Evolutionary conservation across 1,140 invertebrate genomes (phyloP).

Genomic region (Rhagoletis zephyria): DNA sequence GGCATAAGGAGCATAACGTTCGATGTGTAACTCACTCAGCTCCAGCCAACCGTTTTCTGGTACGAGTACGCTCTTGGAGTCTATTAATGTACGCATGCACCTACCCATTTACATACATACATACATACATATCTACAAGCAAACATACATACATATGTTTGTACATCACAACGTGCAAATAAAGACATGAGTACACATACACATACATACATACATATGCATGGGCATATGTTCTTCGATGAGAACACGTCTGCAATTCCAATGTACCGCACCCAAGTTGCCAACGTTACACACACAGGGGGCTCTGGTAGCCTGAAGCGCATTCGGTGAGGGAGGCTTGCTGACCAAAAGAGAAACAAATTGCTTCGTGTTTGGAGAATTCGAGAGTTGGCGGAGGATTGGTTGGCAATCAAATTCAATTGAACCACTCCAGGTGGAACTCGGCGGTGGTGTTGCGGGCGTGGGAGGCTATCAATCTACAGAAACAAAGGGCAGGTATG

Average conservation of each 20-base stretch:
- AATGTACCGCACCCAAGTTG: slow-evolving; percentile 44
- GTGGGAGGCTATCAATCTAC: not conserved
- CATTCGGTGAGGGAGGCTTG: not conserved
- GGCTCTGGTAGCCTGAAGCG: not conserved
- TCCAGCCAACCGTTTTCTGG: no score
- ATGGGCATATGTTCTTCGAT: not conserved
- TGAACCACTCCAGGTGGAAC: not conserved
- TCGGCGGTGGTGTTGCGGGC: not conserved
- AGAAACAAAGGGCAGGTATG: not conserved
- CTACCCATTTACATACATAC: not conserved
- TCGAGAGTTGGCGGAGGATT: not conserved
- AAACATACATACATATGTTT: not conserved
- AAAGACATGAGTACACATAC: not conserved
- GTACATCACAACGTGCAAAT: no score
- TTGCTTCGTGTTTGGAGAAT: slow-evolving; percentile 11
- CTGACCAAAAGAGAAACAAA: slow-evolving; percentile 32
- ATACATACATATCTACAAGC: not conserved
- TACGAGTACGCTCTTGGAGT: no score
- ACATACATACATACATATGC: not conserved
- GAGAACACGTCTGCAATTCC: slow-evolving; percentile 29
- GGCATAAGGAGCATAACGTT: no score
- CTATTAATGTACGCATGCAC: no score
- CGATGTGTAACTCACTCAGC: no score
- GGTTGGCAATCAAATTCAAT: not conserved
- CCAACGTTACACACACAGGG: slow-evolving; percentile 30